Conservation (phyloP, 2,113 vertebrate genomes). For the Microtus montanus region DNA sequence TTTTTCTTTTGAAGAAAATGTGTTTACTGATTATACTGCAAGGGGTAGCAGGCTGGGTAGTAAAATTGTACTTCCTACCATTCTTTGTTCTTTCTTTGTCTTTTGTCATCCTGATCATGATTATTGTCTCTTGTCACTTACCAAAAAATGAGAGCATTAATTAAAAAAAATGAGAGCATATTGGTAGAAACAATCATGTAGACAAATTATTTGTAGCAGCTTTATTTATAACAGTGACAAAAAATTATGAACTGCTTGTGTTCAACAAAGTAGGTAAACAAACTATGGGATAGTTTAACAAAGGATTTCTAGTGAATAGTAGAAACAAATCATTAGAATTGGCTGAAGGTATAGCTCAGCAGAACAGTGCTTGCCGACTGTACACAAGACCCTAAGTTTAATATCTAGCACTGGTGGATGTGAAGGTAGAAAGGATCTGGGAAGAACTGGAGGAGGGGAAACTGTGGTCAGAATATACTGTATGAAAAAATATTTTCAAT, state of each 20-base stretch:
- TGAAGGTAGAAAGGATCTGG: background rate
- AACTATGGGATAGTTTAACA: background rate
- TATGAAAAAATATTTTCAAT: background rate
- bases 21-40: background rate
- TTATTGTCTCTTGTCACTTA: background rate
- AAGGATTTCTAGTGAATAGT: background rate
- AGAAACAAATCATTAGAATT: background rate
- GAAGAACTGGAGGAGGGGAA: background rate
- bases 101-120: background rate
- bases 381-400: background rate
- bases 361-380: background rate
- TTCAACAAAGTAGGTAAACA: background rate
- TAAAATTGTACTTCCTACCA: background rate
- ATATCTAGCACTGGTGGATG: background rate
- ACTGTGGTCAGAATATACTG: background rate
- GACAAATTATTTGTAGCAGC: background rate
- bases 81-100: background rate
- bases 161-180: background rate
- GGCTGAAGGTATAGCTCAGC: background rate
- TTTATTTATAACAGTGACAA: constrained; percentile 31
- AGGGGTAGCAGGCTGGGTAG: background rate
- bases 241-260: background rate
- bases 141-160: background rate
- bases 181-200: background rate
- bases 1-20: background rate